These are phyloP conservation scores for Marisa cornuarietis DNA, from an alignment of 1,140 invertebrate genomes.

Conservation along the genomic window DNA sequence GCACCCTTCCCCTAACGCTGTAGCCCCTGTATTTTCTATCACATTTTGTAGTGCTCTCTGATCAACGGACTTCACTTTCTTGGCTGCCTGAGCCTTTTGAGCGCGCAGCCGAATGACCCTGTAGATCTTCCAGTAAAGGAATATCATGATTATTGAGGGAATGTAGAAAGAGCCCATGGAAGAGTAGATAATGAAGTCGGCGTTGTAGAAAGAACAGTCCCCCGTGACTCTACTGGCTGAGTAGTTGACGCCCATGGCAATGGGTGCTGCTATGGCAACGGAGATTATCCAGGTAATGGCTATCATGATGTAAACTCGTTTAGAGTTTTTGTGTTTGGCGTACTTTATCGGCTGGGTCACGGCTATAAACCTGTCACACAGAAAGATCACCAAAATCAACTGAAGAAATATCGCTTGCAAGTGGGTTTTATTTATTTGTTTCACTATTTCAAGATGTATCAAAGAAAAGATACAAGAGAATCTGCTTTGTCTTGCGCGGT, in stretches of 20 bases:
- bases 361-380: constrained; percentile 91
- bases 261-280: constrained; percentile 94
- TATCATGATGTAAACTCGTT: constrained; percentile 93
- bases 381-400: constrained; percentile 2
- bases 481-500: too few species aligned
- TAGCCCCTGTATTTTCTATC: constrained; percentile 57
- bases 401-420: constrained; percentile 11
- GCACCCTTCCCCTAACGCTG: not conserved
- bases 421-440: not conserved
- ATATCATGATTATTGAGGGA: constrained; percentile 98
- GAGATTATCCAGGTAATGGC: constrained; percentile 97
- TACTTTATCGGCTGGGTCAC: constrained; percentile 99
- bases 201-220: constrained; percentile 95
- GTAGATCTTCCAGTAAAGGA: constrained; percentile 98
- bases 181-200: constrained; percentile 97
- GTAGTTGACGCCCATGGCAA: constrained; percentile 91
- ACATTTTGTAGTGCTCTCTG: constrained; percentile 45
- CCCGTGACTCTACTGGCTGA: constrained; percentile 49
- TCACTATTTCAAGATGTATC: not conserved
- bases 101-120: constrained; percentile 85
- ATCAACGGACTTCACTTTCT: constrained; percentile 37
- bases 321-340: constrained; percentile 97
- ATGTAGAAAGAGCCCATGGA: constrained; percentile 99
- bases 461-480: too few species aligned
- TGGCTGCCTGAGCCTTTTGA: constrained; percentile 73